These are phyloP conservation scores for Tetanocera ferruginea DNA, from an alignment of 2,888 invertebrate species.

Conservation along the genomic window DNA sequence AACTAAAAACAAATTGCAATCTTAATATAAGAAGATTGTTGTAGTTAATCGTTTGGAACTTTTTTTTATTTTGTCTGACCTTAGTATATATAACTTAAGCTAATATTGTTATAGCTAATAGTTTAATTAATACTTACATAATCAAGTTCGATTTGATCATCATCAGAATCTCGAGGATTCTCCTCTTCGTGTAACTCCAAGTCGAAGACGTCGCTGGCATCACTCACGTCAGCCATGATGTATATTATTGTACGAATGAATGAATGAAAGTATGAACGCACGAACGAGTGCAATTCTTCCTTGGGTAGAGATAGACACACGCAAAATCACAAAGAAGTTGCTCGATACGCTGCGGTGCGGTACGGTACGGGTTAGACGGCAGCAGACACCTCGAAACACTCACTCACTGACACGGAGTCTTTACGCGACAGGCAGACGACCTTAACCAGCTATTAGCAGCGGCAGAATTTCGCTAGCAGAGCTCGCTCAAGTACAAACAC, in stretches of 20 bases:
- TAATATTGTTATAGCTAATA: neutral
- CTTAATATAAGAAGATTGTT: too few relatives aligned
- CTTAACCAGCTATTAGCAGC: slow-evolving; percentile 23
- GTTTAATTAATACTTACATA: slow-evolving; percentile 76
- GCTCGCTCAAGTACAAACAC: slow-evolving; percentile 19
- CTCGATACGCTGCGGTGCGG: neutral
- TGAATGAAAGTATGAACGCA: slow-evolving; percentile 21
- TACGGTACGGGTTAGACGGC: neutral
- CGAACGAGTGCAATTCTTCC: slow-evolving; percentile 15
- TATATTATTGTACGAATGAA: slow-evolving; percentile 11
- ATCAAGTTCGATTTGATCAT: slow-evolving; percentile 90
- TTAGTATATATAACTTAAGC: too few relatives aligned
- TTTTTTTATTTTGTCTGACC: too few relatives aligned
- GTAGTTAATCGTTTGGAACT: too few relatives aligned
- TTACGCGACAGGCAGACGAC: slow-evolving; percentile 20
- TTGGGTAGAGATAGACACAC: slow-evolving; percentile 21
- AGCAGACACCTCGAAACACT: slow-evolving; percentile 20
- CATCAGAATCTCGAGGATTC: slow-evolving; percentile 79
- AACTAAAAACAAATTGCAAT: too few relatives aligned
- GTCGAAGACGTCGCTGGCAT: slow-evolving; percentile 84
- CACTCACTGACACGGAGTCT: slow-evolving; percentile 24
- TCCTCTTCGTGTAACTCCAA: slow-evolving; percentile 88
- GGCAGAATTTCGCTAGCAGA: neutral
- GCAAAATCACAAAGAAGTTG: slow-evolving; percentile 1
- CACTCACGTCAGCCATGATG: slow-evolving; percentile 67